Evolutionary conservation across 2,113 vertebrate species (phyloP).

Genomic region (Malurus alboscapulatus): DNA sequence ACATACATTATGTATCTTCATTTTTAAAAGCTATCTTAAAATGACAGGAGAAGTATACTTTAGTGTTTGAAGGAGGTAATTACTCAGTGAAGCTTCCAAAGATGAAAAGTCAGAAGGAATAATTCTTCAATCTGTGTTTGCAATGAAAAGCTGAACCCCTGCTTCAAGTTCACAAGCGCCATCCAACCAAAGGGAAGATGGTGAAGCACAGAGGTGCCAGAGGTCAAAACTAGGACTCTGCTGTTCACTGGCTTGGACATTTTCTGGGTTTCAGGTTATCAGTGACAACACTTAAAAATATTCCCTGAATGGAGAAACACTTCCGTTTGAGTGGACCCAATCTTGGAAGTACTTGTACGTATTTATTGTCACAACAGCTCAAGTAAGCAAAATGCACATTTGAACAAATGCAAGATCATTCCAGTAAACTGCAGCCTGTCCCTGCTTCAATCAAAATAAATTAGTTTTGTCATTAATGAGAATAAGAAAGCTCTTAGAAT

Average conservation of each 20-base stretch:
- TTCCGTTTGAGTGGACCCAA: not conserved
- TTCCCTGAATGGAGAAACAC: not conserved
- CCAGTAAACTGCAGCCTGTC: not conserved
- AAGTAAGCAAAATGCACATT: not conserved
- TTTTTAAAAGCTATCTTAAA: constrained; percentile 7
- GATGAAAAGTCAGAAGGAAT: not conserved
- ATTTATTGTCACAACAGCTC: not conserved
- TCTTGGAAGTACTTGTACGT: not conserved
- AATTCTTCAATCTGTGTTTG: not conserved
- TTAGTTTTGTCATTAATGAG: not conserved
- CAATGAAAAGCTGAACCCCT: not conserved
- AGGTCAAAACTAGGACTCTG: not conserved
- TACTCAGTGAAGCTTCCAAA: not conserved
- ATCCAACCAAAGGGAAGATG: not conserved
- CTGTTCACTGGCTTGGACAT: not conserved
- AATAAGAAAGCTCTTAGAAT: not conserved
- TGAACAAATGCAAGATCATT: not conserved
- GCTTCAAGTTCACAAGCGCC: not conserved
- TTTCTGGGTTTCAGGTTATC: not conserved
- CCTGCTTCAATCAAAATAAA: not conserved
- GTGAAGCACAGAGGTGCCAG: not conserved
- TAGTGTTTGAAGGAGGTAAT: not conserved
- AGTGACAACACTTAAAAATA: not conserved
- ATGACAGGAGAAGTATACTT: not conserved
- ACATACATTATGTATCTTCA: not conserved